Percentiles rank a stretch among this genome's conserved stretches.
phyloP scores from a whole-genome alignment of 2,888 invertebrate genomes.

The Allygus modestus region DNA sequence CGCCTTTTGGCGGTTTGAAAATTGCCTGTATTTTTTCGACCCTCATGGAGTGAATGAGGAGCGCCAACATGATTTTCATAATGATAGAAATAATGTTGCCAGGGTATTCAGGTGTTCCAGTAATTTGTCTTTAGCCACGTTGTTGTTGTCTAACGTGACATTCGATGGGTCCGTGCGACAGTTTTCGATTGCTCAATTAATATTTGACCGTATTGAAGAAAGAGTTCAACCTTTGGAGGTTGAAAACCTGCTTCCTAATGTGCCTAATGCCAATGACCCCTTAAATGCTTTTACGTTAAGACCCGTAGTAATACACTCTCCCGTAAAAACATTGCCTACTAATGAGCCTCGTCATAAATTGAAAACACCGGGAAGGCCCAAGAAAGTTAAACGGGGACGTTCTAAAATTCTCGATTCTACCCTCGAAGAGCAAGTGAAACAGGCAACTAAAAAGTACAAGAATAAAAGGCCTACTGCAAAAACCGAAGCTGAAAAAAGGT shows the following conservation, averaged over 20 bases:
- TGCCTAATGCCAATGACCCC: too few species aligned
- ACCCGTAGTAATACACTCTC: too few species aligned
- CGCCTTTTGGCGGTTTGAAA: not conserved
- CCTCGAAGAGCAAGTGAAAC: not conserved
- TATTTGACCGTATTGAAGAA: not conserved
- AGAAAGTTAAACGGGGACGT: not conserved
- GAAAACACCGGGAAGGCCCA: not conserved
- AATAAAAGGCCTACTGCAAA: not conserved
- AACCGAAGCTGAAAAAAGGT: not conserved
- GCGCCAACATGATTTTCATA: not conserved
- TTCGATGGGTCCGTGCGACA: too few species aligned
- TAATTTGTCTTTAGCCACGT: too few species aligned
- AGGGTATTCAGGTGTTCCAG: not conserved
- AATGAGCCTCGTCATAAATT: too few species aligned
- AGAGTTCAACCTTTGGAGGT: too few species aligned
- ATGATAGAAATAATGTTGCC: not conserved
- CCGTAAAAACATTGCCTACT: too few species aligned
- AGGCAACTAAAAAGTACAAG: not conserved
- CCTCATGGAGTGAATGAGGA: constrained; percentile 1
- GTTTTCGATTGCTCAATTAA: not conserved
- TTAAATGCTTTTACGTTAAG: too few species aligned
- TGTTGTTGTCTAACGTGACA: too few species aligned
- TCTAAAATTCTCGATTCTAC: not conserved
- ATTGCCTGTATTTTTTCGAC: not conserved
- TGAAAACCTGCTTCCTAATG: too few species aligned